Base-by-base conservation (phyloP, 2,113 vertebrate genomes). In the Riparia riparia region DNA sequence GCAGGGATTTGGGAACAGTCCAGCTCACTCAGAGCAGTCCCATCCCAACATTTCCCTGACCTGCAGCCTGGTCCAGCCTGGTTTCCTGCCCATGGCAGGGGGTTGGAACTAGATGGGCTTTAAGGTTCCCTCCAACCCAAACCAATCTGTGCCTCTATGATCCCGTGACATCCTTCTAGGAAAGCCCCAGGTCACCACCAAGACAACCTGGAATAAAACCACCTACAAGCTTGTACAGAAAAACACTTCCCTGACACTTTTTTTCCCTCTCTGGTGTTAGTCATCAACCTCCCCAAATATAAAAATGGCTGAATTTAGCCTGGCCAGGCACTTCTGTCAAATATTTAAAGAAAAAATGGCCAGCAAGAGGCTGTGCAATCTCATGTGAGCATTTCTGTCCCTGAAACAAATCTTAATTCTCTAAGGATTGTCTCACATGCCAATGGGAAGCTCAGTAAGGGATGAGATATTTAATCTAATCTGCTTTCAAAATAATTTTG, bases 401-500 rank as follows among this genome's bases (percentile, higher is more conserved):
- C 74, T 24, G 66, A 72, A 78, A 95, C 89, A 82, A 82, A 89
- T 82, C 82, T 82, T 57, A 74, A 90, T 85, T 95, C 95, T 57
- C 70, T 10, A 86, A 95, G 93, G 93, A 94, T 58, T 6, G 0
- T 51, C 94, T 93, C 91, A 44, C 45, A 72, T 87, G 89, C 82
- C 91, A 93, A 51, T 63, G 86, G 58, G 91, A 90, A 96, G 85
- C 93, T 90, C 66, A 57, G 63, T 44, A 88, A 91, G 71, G 71
- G 47, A 95, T 90, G 90, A 90, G 87, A 31, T 88, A 76, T 88
- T 96, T 94, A 93, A 96, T 90, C 92, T 93, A 80, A 96, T 96
- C 95, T 95, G 79, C 84, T 96, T 82, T 94, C 90, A 94, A 90
- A 96, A 96, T 90, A 93, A 94, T 95, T 80, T 90, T 90, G 81